phyloP scores from a whole-genome alignment of 2,888 invertebrate species.

The Clepsis dumicolana region DNA sequence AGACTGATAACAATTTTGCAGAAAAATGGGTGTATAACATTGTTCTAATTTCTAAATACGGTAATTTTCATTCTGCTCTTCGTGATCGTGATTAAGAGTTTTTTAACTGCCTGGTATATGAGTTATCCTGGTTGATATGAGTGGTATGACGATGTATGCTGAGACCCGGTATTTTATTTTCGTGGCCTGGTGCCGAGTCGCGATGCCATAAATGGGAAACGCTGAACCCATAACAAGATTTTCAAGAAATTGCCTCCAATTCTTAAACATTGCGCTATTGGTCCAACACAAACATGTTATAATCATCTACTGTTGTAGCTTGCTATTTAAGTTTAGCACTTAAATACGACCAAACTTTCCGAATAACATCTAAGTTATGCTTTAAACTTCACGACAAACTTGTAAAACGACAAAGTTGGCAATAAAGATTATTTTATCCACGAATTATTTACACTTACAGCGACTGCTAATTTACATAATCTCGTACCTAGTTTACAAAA shows the following conservation, averaged over 20 bases:
- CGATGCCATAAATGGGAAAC: neutral
- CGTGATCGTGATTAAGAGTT: too few species aligned
- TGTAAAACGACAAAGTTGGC: slow-evolving; percentile 5
- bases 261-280: slow-evolving; percentile 14
- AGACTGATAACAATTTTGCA: too few species aligned
- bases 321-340: neutral
- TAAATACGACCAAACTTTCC: slow-evolving; percentile 6
- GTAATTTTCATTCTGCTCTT: too few species aligned
- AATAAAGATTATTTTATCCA: slow-evolving; percentile 13
- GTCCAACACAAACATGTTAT: slow-evolving; percentile 14
- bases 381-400: slow-evolving; percentile 26
- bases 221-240: slow-evolving; percentile 72
- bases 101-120: too few species aligned
- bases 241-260: slow-evolving; percentile 52
- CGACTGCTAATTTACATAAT: slow-evolving; percentile 9
- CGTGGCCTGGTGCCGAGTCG: too few species aligned
- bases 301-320: slow-evolving; percentile 16
- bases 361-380: slow-evolving; percentile 16
- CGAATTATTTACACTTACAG: neutral
- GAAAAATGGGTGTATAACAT: too few species aligned
- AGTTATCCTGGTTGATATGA: too few species aligned
- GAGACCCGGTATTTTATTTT: too few species aligned
- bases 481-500: neutral
- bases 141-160: too few species aligned
- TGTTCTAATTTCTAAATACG: too few species aligned